Percentiles rank a stretch among this genome's conserved stretches.
These are phyloP conservation scores for Armadillidium nasatum DNA, from an alignment of 1,140 invertebrate genomes.

Conservation along the genomic window DNA sequence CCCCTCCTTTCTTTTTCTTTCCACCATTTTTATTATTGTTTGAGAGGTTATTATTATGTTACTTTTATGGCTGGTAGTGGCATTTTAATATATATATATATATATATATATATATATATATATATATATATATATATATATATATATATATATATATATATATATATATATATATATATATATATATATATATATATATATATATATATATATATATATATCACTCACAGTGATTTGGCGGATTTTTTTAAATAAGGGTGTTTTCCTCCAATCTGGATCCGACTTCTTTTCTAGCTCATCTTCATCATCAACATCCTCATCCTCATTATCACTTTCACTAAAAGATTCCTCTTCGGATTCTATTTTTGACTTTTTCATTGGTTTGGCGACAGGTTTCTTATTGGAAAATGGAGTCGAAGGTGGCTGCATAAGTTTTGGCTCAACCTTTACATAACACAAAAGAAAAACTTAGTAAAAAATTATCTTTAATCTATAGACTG, in stretches of 20 bases:
- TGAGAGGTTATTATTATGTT: too few species aligned
- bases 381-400: conserved; percentile 26
- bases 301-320: conserved; percentile 14
- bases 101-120: too few species aligned
- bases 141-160: background rate
- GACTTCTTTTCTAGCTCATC: conserved; percentile 24
- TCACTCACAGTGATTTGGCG: conserved; percentile 10
- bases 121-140: conserved; percentile 9
- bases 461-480: too few species aligned
- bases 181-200: conserved; percentile 21
- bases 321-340: background rate
- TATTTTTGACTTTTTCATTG: background rate
- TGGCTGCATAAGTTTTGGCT: too few species aligned
- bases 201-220: background rate
- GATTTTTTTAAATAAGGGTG: conserved; percentile 43
- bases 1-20: too few species aligned
- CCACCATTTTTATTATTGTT: too few species aligned
- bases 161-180: background rate
- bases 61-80: too few species aligned
- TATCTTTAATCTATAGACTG: too few species aligned
- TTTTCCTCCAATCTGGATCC: conserved; percentile 46
- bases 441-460: too few species aligned
- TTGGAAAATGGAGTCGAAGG: conserved; percentile 9
- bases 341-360: background rate
- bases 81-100: too few species aligned